Evolutionary conservation across 1,140 invertebrate species (phyloP).

Genomic region (Procambarus clarkii): DNA sequence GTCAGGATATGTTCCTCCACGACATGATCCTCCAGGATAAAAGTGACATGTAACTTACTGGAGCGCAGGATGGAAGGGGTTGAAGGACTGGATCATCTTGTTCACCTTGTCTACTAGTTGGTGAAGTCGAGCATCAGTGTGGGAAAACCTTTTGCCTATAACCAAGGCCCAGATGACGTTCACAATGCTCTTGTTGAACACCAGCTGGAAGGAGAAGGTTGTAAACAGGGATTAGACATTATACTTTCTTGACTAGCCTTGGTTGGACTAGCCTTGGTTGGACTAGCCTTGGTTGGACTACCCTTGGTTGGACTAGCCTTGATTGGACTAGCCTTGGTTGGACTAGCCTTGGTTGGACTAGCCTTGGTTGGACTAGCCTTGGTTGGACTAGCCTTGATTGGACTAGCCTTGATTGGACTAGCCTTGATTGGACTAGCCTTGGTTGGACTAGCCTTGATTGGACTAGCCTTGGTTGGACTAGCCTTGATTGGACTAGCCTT

Average conservation of each 20-base stretch:
- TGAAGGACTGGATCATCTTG: conserved; percentile 43
- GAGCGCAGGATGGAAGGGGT: conserved; percentile 40
- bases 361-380: neutral
- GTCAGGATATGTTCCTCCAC: too few relatives aligned
- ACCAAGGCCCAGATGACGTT: conserved; percentile 66
- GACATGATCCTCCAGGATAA: too few relatives aligned
- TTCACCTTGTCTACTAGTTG: conserved; percentile 46
- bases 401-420: too few relatives aligned
- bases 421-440: too few relatives aligned
- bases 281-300: too few relatives aligned
- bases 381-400: too few relatives aligned
- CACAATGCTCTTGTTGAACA: conserved; percentile 57
- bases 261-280: too few relatives aligned
- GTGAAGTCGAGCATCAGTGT: conserved; percentile 19
- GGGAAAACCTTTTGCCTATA: conserved; percentile 49
- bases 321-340: too few relatives aligned
- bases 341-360: neutral
- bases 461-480: neutral
- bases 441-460: neutral
- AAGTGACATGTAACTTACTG: neutral
- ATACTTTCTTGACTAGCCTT: too few relatives aligned
- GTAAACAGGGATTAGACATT: too few relatives aligned
- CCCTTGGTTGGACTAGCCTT: too few relatives aligned
- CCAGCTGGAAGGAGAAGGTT: neutral
- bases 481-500: too few relatives aligned